Base-by-base conservation (phyloP, 2,888 invertebrate genomes). In the Griposia aprilina region DNA sequence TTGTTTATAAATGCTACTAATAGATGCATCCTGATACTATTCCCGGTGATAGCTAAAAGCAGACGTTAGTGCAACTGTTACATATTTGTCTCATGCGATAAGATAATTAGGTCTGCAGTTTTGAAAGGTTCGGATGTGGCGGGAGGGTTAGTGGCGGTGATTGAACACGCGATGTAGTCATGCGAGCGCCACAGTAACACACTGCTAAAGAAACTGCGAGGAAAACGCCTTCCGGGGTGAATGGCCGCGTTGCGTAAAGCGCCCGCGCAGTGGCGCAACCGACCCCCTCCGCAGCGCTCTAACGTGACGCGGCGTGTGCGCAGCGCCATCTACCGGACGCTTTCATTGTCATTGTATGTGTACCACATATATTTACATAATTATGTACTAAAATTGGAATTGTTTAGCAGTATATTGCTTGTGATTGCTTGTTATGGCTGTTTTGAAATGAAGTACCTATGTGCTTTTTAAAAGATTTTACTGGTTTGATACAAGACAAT, bases 211-310 rank as follows among this genome's bases (percentile, higher is more conserved):
- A 96, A 96, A 96, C 96, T 93, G 94, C 92, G 92, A 95, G 96
- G 96, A 96, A 96, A 97, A 96, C 94, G 95, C 93, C 96, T 97
- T 96, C 97, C 97, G 97, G 96, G 97, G 96, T 97, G 94, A 97
- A 96, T 88, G 96, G 93, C 95, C 96, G 93, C 91, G 95, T 97
- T 97, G 97, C 96, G 96, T 96, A 96, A 96, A 96, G 92, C 92
- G 93, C 91, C 88, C 89, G 91, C 90, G 91, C 89, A 91, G 94
- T 95, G 94, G 95, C 95, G 95, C 94, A 94, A 94, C 92, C 91
- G 81, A 91, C 92, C 93, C 91, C 90, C 92, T 90, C 90, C 89
- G 87, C 87, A 83, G 72, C 57, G 82, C 26, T 68, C 74, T 78
- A 82, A 86, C 84, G 87, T 84, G 85, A 86, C 88, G 88, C 87